Conservation (phyloP, 1,140 invertebrate genomes). For the Neuroterus valhalla region DNA sequence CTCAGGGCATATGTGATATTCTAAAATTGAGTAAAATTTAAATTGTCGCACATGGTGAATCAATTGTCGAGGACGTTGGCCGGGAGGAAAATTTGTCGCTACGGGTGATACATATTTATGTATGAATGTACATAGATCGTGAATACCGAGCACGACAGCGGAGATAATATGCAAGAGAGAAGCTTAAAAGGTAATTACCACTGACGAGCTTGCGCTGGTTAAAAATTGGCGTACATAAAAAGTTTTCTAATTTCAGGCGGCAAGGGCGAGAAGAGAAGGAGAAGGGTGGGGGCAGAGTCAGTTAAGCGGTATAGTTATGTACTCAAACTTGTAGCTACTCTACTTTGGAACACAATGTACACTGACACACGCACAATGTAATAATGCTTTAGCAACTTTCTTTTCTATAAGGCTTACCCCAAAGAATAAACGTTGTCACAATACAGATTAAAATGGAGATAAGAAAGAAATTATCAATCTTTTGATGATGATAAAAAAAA, state of each 20-base stretch:
- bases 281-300: constrained; percentile 18
- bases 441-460: no score
- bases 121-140: constrained; percentile 1
- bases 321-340: constrained; percentile 38
- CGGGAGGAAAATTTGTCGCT: neutral
- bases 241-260: constrained; percentile 73
- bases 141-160: constrained; percentile 44
- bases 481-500: constrained; percentile 4
- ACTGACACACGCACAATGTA: constrained; percentile 50
- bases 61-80: neutral
- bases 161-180: constrained; percentile 73
- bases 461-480: neutral
- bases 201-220: constrained; percentile 69
- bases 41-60: neutral
- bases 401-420: neutral
- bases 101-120: neutral
- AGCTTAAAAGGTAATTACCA: constrained; percentile 75
- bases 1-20: no score
- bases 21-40: neutral
- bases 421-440: no score
- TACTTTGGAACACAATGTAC: constrained; percentile 34
- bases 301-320: constrained; percentile 53
- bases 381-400: constrained; percentile 39
- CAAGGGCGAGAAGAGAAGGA: constrained; percentile 14
- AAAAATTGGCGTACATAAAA: constrained; percentile 75